A percentile compares a stretch with the other conserved stretches of the same genome.
phyloP scores from a whole-genome alignment of 1,140 invertebrate genomes.

The Platyscapa corneri region DNA sequence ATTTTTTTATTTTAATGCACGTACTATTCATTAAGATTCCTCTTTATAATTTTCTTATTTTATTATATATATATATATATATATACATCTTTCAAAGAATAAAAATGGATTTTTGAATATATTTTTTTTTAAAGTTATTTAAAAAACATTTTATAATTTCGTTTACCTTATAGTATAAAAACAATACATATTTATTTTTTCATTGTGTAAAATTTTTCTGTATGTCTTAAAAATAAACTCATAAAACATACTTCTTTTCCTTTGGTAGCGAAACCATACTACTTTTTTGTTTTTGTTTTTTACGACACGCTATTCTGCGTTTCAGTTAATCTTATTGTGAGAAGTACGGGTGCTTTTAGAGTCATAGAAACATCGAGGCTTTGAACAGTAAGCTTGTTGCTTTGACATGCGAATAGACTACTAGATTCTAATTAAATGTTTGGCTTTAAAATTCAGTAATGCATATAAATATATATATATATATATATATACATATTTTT shows the following conservation, averaged over 20 bases:
- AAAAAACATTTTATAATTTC: background rate
- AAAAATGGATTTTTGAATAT: no score
- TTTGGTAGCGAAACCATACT: conserved; percentile 51
- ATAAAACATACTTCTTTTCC: conserved; percentile 60
- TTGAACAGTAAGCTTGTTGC: conserved; percentile 15
- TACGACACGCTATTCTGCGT: conserved; percentile 25
- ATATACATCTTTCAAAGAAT: no score
- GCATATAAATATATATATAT: no score
- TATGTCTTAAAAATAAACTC: conserved; percentile 52
- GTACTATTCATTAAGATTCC: no score
- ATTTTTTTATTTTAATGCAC: no score
- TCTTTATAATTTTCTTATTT: no score
- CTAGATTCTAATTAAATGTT: conserved; percentile 35
- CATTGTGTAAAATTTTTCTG: no score
- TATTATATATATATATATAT: no score
- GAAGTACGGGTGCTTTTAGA: conserved; percentile 15
- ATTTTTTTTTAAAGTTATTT: no score
- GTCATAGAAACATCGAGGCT: conserved; percentile 39
- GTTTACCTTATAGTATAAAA: background rate
- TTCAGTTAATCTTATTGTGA: conserved; percentile 45
- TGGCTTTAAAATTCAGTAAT: conserved; percentile 7
- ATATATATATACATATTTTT: no score
- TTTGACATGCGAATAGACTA: conserved; percentile 31
- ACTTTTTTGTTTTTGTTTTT: no score
- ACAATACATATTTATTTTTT: background rate